These are phyloP conservation scores for Bombus waltoni DNA, from an alignment of 1,140 invertebrate genomes.

Conservation along the genomic window DNA sequence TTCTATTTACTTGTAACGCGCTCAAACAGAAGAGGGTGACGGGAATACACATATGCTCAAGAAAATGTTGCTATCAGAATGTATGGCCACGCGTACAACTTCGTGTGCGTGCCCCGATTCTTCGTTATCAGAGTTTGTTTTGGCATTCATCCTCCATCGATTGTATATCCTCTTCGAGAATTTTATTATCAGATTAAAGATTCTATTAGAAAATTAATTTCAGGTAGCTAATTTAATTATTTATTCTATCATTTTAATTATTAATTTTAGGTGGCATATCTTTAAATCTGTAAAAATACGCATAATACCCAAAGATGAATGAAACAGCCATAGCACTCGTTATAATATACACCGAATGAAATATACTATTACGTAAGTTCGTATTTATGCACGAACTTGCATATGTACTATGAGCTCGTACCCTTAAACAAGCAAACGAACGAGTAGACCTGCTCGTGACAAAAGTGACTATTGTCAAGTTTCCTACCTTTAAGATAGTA, in stretches of 20 bases:
- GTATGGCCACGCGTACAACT: not conserved
- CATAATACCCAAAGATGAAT: too few species aligned
- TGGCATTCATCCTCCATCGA: not conserved
- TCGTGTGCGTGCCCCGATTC: not conserved
- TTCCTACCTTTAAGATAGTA: not conserved
- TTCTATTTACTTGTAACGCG: conserved; percentile 22
- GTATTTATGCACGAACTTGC: too few species aligned
- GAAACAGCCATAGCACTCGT: too few species aligned
- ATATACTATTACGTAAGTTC: too few species aligned
- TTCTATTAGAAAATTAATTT: not conserved
- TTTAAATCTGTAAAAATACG: not conserved
- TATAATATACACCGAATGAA: too few species aligned
- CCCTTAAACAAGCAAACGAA: not conserved
- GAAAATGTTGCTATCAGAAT: not conserved
- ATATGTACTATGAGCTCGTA: not conserved
- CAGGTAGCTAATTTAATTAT: too few species aligned
- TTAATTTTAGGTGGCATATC: too few species aligned
- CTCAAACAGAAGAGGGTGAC: conserved; percentile 26
- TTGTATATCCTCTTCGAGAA: too few species aligned
- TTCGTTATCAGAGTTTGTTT: not conserved
- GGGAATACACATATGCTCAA: not conserved
- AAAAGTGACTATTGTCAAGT: not conserved
- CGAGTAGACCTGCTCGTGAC: too few species aligned
- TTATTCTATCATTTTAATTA: not conserved
- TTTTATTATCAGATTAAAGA: not conserved